A percentile compares a stretch with the other conserved stretches of the same genome.
These are phyloP conservation scores for Drosophila melanosoma DNA, from an alignment of 2,888 invertebrate species.

Conservation along the genomic window DNA sequence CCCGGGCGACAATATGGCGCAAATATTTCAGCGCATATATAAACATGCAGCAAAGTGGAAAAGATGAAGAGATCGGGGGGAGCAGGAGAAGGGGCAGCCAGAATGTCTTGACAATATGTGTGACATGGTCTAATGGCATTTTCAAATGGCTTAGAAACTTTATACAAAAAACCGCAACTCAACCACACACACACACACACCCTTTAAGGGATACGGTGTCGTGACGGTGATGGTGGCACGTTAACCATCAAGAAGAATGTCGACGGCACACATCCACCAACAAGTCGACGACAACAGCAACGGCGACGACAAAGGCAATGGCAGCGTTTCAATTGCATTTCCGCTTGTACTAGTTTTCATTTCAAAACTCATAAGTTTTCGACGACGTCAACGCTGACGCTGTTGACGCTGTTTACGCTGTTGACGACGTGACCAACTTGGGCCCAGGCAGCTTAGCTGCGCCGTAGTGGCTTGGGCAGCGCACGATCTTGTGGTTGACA, in stretches of 20 bases:
- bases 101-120: conserved; percentile 56
- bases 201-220: neutral
- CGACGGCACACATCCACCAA: conserved; percentile 43
- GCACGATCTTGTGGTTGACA: conserved; percentile 69
- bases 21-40: conserved; percentile 72
- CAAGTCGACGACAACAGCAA: conserved; percentile 10
- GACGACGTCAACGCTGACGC: conserved; percentile 53
- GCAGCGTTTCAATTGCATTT: conserved; percentile 83
- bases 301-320: conserved; percentile 65
- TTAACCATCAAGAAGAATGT: conserved; percentile 62
- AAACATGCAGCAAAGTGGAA: conserved; percentile 61
- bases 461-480: conserved; percentile 42
- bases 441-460: conserved; percentile 53
- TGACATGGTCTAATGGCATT: conserved; percentile 78
- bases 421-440: conserved; percentile 72
- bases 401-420: conserved; percentile 29
- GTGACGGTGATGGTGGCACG: conserved; percentile 19
- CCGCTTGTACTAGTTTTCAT: conserved; percentile 83
- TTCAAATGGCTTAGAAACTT: conserved; percentile 75
- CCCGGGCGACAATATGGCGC: conserved; percentile 60
- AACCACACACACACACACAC: conserved; percentile 23
- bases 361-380: conserved; percentile 80
- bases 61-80: neutral
- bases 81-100: neutral
- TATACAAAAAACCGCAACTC: conserved; percentile 59